A percentile compares a stretch with the other conserved stretches of the same genome.
phyloP scores from a whole-genome alignment of 2,113 vertebrate genomes.

The Mesocricetus auratus region DNA sequence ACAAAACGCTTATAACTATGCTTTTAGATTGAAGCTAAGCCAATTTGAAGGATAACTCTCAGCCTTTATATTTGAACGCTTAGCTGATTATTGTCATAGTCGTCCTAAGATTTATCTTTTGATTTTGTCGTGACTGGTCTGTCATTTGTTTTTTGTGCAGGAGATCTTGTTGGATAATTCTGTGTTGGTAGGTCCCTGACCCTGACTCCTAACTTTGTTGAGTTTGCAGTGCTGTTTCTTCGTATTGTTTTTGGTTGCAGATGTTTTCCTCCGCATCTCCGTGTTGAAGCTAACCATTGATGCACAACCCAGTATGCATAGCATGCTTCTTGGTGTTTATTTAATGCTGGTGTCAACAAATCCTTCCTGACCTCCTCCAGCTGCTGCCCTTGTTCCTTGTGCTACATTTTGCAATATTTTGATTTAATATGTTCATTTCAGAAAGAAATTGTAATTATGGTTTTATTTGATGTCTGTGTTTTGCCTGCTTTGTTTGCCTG shows the following conservation, averaged over 20 bases:
- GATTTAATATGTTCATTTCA: conserved; percentile 74
- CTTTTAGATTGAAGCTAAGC: conserved; percentile 64
- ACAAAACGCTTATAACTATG: conserved; percentile 9
- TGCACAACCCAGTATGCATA: conserved; percentile 83
- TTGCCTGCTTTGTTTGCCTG: conserved; percentile 85
- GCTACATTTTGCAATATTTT: conserved; percentile 80
- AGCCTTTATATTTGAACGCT: conserved; percentile 64
- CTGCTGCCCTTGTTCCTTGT: conserved; percentile 76
- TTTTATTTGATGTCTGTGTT: conserved; percentile 80
- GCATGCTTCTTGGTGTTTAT: conserved; percentile 86
- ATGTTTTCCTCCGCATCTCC: conserved; percentile 78
- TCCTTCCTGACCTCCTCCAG: conserved; percentile 83
- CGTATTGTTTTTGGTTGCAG: conserved; percentile 65
- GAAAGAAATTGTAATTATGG: conserved; percentile 60
- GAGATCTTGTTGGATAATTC: conserved; percentile 98
- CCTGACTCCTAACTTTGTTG: conserved; percentile 84
- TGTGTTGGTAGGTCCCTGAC: conserved; percentile 94
- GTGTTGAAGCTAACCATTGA: conserved; percentile 83
- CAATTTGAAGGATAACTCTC: conserved; percentile 39
- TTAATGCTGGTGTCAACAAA: conserved; percentile 81
- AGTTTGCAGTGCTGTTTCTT: conserved; percentile 86
- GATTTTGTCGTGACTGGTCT: conserved; percentile 89
- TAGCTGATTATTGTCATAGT: conserved; percentile 80
- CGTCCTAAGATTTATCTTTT: conserved; percentile 83
- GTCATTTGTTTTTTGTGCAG: conserved; percentile 94